phyloP scores from a whole-genome alignment of 2,113 vertebrate species.

The Garra rufa region DNA sequence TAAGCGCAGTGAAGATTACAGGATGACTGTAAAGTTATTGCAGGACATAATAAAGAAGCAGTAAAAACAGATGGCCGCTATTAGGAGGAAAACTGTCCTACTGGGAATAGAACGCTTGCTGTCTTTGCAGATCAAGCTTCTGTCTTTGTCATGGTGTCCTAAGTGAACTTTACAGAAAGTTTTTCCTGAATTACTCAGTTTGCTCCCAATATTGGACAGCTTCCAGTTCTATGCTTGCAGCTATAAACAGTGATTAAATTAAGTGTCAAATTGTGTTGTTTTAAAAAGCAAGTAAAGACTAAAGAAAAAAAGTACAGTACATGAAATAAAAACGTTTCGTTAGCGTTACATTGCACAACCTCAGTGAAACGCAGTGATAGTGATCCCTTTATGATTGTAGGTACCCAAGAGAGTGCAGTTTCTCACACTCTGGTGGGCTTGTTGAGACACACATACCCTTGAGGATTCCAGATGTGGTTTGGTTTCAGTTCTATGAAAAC shows the following conservation, averaged over 20 bases:
- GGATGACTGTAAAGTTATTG: constrained; percentile 51
- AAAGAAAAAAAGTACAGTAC: background rate
- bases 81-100: background rate
- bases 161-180: background rate
- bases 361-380: background rate
- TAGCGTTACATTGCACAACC: background rate
- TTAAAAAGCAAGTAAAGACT: background rate
- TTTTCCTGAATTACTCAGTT: background rate
- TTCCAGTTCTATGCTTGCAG: background rate
- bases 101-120: background rate
- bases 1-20: constrained; percentile 61
- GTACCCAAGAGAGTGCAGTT: constrained; percentile 49
- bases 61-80: constrained; percentile 54
- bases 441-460: constrained; percentile 69
- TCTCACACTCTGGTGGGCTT: constrained; percentile 75
- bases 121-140: background rate
- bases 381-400: background rate
- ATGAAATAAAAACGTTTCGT: background rate
- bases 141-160: background rate
- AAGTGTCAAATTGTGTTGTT: background rate
- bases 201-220: background rate
- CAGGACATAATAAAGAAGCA: constrained; percentile 29
- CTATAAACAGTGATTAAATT: background rate
- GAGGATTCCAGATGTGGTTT: constrained; percentile 76
- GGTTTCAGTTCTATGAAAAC: constrained; percentile 68